Conservation (phyloP, 2,113 vertebrate genomes). For the Zosterops japonicus region DNA sequence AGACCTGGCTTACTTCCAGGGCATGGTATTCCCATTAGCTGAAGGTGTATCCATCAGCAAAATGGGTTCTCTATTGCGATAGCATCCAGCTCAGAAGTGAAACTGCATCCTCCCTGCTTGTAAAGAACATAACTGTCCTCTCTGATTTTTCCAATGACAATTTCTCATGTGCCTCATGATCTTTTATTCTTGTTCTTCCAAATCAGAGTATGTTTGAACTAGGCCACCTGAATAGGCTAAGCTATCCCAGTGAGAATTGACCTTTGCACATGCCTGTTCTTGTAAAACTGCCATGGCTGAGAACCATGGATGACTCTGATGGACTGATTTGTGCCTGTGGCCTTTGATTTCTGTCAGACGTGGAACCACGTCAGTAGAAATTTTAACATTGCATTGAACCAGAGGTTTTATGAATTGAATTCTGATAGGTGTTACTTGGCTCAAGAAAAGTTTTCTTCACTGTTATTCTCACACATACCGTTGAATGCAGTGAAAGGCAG, state of each 20-base stretch:
- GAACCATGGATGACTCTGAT: neutral
- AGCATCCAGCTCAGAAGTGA: neutral
- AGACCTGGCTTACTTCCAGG: neutral
- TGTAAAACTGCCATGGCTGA: neutral
- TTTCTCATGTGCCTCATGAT: neutral
- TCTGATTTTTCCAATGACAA: neutral
- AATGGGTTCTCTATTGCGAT: neutral
- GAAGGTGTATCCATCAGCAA: neutral
- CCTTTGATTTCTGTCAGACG: neutral
- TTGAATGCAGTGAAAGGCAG: neutral
- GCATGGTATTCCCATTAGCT: neutral
- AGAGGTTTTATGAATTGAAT: neutral
- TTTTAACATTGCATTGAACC: neutral
- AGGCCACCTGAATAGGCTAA: neutral
- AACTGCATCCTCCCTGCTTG: neutral
- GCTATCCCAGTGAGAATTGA: neutral
- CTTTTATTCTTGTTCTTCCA: neutral
- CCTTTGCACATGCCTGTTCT: neutral
- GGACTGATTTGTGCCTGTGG: accelerated
- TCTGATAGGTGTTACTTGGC: neutral
- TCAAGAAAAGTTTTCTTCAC: neutral
- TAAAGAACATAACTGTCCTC: neutral
- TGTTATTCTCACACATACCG: neutral
- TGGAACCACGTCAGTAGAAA: neutral
- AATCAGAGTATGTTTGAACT: neutral